phyloP scores from a whole-genome alignment of 2,797 vertebrate species.

The Rhynchotus rufescens region DNA sequence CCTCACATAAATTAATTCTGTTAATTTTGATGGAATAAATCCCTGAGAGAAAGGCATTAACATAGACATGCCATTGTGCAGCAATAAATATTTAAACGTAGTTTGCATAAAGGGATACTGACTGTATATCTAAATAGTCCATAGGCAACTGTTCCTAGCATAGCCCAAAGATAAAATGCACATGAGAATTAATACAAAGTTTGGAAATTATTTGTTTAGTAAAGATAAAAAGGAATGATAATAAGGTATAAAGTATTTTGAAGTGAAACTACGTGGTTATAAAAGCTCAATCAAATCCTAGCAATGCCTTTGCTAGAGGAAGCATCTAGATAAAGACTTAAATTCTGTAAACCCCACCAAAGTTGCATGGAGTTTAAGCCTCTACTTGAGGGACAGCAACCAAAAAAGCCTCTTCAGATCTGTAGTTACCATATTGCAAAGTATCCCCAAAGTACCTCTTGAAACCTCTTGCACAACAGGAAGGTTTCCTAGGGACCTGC shows the following conservation, averaged over 20 bases:
- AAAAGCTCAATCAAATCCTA: neutral
- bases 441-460: neutral
- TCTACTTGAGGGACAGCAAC: neutral
- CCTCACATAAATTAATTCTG: neutral
- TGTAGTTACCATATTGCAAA: too few species aligned
- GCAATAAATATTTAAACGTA: slow-evolving; percentile 9
- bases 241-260: neutral
- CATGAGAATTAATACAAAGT: neutral
- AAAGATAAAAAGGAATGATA: neutral
- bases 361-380: neutral
- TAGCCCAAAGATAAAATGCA: neutral
- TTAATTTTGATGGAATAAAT: neutral
- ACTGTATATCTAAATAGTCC: neutral
- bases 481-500: neutral
- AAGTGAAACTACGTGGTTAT: neutral
- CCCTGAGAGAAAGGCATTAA: neutral
- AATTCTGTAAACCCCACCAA: neutral
- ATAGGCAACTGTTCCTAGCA: neutral
- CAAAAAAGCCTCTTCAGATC: neutral
- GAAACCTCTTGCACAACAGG: neutral
- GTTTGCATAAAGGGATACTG: neutral
- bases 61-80: neutral
- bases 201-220: neutral
- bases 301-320: neutral
- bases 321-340: neutral